Conservation (phyloP, 2,888 invertebrate genomes). For the Sipha maydis region DNA sequence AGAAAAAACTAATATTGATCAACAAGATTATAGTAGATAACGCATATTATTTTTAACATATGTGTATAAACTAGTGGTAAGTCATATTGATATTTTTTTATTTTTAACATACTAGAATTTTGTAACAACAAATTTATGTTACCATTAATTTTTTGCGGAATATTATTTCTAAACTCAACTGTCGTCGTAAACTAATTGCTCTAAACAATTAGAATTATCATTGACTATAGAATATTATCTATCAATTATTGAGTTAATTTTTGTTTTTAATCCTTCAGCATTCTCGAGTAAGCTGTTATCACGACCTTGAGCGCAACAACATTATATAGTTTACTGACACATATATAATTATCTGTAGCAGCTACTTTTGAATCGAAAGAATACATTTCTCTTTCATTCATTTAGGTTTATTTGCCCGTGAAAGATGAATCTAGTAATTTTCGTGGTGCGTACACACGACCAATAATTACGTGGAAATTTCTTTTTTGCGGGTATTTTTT, state of each 20-base stretch:
- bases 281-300: not conserved
- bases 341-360: not conserved
- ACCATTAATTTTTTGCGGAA: too few relatives aligned
- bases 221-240: too few relatives aligned
- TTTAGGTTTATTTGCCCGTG: slow-evolving; percentile 50
- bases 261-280: not conserved
- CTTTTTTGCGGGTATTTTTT: slow-evolving; percentile 43
- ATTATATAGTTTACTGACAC: slow-evolving; percentile 49
- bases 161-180: too few relatives aligned
- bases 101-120: too few relatives aligned
- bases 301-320: slow-evolving; percentile 27
- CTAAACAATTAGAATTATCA: too few relatives aligned
- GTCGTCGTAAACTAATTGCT: too few relatives aligned
- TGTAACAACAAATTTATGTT: too few relatives aligned
- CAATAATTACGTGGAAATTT: slow-evolving; percentile 47
- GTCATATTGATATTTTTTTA: too few relatives aligned
- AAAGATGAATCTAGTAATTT: slow-evolving; percentile 46
- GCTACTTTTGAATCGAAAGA: slow-evolving; percentile 2
- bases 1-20: too few relatives aligned
- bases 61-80: too few relatives aligned
- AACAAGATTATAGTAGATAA: too few relatives aligned
- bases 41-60: too few relatives aligned
- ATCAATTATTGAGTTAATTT: not conserved
- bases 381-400: slow-evolving; percentile 53
- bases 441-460: slow-evolving; percentile 36